A percentile compares a stretch with the other conserved stretches of the same genome.
phyloP scores from a whole-genome alignment of 2,888 invertebrate species.

The Trissolcus japonicus region DNA sequence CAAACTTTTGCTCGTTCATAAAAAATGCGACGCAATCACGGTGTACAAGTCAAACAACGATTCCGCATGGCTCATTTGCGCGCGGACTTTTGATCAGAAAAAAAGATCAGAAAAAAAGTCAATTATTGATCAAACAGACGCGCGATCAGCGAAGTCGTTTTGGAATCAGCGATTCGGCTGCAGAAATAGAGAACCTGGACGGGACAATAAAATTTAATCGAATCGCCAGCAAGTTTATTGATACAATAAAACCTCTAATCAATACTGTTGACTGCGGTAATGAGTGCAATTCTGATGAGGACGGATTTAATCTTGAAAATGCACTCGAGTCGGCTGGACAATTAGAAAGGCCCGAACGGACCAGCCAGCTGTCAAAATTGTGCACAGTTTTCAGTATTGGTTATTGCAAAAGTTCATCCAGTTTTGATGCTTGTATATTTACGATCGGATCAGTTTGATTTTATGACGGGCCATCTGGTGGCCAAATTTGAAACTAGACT shows the following conservation, averaged over 20 bases:
- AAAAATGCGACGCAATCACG: not conserved
- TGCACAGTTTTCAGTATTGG: conserved; percentile 24
- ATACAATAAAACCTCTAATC: conserved; percentile 40
- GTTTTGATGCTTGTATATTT: too few species aligned
- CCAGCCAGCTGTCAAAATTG: conserved; percentile 26
- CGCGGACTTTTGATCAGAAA: too few species aligned
- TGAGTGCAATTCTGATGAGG: conserved; percentile 46
- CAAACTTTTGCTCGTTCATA: too few species aligned
- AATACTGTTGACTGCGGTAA: conserved; percentile 42
- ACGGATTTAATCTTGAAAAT: conserved; percentile 41
- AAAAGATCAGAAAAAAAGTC: too few species aligned
- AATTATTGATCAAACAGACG: too few species aligned
- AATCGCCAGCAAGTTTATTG: conserved; percentile 39
- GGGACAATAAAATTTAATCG: conserved; percentile 34
- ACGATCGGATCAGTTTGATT: not conserved
- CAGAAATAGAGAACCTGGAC: not conserved
- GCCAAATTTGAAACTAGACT: not conserved
- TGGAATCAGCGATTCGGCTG: not conserved
- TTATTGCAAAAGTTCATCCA: conserved; percentile 35
- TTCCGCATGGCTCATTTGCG: too few species aligned
- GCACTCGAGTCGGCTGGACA: conserved; percentile 35
- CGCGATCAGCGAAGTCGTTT: too few species aligned
- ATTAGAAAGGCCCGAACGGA: conserved; percentile 35
- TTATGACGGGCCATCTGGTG: not conserved
- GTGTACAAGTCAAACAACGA: too few species aligned